Percentiles rank a stretch among this genome's conserved stretches.
Conservation (phyloP, 1,140 invertebrate genomes). For the Drosophila ohnishii region DNA sequence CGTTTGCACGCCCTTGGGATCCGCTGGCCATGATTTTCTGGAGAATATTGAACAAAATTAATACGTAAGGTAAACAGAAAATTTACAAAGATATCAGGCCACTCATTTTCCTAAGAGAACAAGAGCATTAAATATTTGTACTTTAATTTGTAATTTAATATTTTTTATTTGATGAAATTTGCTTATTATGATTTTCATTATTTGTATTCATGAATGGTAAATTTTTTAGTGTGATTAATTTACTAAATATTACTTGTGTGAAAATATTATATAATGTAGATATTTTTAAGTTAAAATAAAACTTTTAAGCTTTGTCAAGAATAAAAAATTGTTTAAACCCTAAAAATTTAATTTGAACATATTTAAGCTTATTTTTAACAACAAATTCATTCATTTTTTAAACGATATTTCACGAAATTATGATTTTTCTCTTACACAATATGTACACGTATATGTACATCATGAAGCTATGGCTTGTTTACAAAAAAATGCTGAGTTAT, state of each 20-base stretch:
- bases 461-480: not conserved
- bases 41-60: not conserved
- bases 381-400: too few species aligned
- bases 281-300: too few species aligned
- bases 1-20: not conserved
- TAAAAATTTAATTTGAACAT: too few species aligned
- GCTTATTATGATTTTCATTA: not conserved
- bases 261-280: too few species aligned
- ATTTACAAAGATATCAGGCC: not conserved
- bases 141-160: not conserved
- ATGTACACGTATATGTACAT: not conserved
- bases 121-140: not conserved
- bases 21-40: constrained; percentile 34
- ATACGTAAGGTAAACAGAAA: not conserved
- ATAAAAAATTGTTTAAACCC: too few species aligned
- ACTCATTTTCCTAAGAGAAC: not conserved
- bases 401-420: not conserved
- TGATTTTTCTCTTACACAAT: not conserved
- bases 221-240: too few species aligned
- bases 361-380: too few species aligned
- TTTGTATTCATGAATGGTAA: not conserved
- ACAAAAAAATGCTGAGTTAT: not conserved
- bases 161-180: not conserved
- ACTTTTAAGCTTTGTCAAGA: too few species aligned
- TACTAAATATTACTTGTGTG: too few species aligned